Evolutionary conservation across 2,797 vertebrate species (phyloP), one percentile per base, ranked within the genome.

Genomic region (Prionace glauca): DNA sequence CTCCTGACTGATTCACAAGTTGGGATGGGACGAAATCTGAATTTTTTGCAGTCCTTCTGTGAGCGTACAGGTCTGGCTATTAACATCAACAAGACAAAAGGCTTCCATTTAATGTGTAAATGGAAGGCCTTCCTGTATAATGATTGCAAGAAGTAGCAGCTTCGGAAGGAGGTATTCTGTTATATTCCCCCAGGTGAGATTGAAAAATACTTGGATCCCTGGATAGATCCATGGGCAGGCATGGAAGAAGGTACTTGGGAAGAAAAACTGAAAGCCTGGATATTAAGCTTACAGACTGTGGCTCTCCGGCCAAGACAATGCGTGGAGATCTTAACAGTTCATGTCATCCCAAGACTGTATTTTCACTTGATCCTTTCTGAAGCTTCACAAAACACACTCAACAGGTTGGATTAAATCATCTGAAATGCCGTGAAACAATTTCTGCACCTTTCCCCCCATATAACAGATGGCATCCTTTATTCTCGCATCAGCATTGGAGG

Each of bases 351-450:
- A 2, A 77, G 32, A 32, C 12, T 77, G 32, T n/a, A 77, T n/a
- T 77, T n/a, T 11, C 74, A 77, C 11, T n/a, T 77, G 74, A 77
- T n/a, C 74, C 74, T 77, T 1, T 12, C 29, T 3, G 29, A 77
- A 14, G 11, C 10, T 2, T 77, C 32, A 7, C 32, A 14, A 2
- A 77, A 77, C 2, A 12, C 10, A 0, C 74, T n/a, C 2, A 1
- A 0, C 32, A 77, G 14, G n/a, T 32, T n/a, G 1, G 74, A 77
- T n/a, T 10, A n/a, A 11, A 77, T 77, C 1, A 77, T 77, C 32
- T 1, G 12, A 12, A n/a, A 77, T 12, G 0, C 74, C 10, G n/a
- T 11, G 0, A n/a, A 77, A 14, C 0, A 77, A 0, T 1, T n/a
- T 12, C 12, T 77, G n/a, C 29, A 32, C 11, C 45, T 2, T 3